Evolutionary conservation across 2,888 invertebrate genomes (phyloP), one percentile per base, ranked within the genome.

Genomic region (Sarcophaga carnaria): DNA sequence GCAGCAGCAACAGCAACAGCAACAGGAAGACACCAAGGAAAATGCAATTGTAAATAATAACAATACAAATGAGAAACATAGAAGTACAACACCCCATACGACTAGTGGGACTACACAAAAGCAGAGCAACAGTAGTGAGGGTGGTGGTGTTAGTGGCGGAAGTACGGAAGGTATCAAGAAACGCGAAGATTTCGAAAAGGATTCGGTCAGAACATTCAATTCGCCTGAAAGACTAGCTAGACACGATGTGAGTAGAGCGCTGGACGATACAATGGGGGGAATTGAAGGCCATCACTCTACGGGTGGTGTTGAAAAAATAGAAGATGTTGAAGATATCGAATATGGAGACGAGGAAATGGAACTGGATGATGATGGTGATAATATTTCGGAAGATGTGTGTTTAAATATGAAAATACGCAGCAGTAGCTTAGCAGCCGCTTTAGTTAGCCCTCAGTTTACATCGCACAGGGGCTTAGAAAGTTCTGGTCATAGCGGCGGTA

Each of bases 401-500:
- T 93, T 95, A 91, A 95, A 95, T 90, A 95, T 95, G 95, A 95
- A 95, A 74, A 94, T 95, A 90, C 88, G 89, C 92, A 91, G 90
- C 93, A 86, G 91, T 90, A 63, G 94, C 93, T 49, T 79, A 90
- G 78, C 88, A 89, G 79, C 79, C 88, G 87, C 90, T 27, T 89
- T 83, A n/a, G 88, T 84, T 67, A 87, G 87, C 77, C 87, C 87
- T 88, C 90, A 87, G 80, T 77, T 76, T n/a, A 78, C 85, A 1
- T 89, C 89, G 1, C 88, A 89, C 1, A 88, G 90, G 1, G 89
- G 89, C 14, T 89, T 90, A 17, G 87, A 87, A 12, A 89, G 88
- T 85, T 85, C 80, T 69, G 89, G 54, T 85, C 76, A 80, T 64
- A 83, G 78, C 70, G 69, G 89, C 67, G 67, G 88, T 72, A 72